Conservation (phyloP, 2,113 vertebrate genomes). For the Casuarius casuarius region DNA sequence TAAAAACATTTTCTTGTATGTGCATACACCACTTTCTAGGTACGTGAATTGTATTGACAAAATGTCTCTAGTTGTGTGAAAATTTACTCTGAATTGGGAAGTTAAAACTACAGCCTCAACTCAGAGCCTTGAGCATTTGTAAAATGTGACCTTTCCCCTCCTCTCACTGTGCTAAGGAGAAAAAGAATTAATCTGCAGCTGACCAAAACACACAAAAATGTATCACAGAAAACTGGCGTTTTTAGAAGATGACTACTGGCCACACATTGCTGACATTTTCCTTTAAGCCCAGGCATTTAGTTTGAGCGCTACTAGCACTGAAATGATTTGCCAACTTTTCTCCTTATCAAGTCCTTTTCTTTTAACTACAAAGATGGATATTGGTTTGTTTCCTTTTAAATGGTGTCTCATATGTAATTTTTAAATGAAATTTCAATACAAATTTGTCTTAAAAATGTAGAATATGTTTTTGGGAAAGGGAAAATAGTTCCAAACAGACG, state of each 20-base stretch:
- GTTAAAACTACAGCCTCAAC: background rate
- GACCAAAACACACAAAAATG: slow-evolving; percentile 18
- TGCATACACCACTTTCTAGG: background rate
- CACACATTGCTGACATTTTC: background rate
- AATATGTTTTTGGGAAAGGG: background rate
- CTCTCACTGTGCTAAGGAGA: background rate
- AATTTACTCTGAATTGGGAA: background rate
- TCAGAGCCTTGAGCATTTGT: background rate
- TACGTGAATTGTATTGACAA: background rate
- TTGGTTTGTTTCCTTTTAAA: background rate
- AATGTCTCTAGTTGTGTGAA: background rate
- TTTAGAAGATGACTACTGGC: background rate
- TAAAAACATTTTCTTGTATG: background rate
- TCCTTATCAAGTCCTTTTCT: background rate
- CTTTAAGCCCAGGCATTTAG: background rate
- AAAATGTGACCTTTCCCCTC: background rate
- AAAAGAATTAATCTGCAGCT: slow-evolving; percentile 12
- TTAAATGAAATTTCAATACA: background rate
- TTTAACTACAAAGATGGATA: background rate
- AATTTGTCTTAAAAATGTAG: background rate
- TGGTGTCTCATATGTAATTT: background rate
- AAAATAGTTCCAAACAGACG: background rate
- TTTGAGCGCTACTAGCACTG: background rate
- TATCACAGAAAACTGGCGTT: background rate
- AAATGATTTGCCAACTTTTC: background rate